Conservation (phyloP, 30 jellyfish, hydroid and myxozoan genomes). For the Mastigias papua region DNA sequence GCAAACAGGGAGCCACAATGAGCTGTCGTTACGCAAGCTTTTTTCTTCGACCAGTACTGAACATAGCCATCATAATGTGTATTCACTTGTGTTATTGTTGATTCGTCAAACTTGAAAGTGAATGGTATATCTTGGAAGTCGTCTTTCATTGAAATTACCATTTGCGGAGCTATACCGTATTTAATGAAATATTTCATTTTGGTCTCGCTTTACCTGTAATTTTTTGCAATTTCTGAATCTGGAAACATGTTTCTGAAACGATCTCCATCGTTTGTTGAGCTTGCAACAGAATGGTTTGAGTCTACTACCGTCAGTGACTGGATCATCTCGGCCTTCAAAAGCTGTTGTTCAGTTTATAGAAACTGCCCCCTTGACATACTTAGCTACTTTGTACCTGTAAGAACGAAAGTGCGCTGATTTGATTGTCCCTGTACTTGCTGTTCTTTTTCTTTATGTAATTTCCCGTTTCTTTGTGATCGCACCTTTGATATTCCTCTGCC, state of each 20-base stretch:
- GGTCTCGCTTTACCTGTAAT: not conserved
- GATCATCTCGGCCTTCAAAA: not conserved
- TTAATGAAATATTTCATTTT: not conserved
- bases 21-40: not conserved
- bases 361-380: not conserved
- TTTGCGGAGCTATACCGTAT: not conserved
- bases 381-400: not conserved
- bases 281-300: not conserved
- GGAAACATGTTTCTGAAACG: not conserved
- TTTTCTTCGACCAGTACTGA: not conserved
- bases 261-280: not conserved
- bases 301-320: not conserved
- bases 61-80: not conserved
- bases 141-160: not conserved
- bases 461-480: not conserved
- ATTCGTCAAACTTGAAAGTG: not conserved
- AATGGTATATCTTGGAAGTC: not conserved
- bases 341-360: not conserved
- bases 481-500: not conserved
- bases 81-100: not conserved
- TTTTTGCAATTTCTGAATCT: not conserved
- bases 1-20: not conserved
- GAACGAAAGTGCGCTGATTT: not conserved
- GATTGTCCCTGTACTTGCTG: not conserved
- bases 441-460: not conserved